These are phyloP conservation scores for Galagoides demidoff DNA, from an alignment of 2,797 vertebrate species.

Conservation along the genomic window DNA sequence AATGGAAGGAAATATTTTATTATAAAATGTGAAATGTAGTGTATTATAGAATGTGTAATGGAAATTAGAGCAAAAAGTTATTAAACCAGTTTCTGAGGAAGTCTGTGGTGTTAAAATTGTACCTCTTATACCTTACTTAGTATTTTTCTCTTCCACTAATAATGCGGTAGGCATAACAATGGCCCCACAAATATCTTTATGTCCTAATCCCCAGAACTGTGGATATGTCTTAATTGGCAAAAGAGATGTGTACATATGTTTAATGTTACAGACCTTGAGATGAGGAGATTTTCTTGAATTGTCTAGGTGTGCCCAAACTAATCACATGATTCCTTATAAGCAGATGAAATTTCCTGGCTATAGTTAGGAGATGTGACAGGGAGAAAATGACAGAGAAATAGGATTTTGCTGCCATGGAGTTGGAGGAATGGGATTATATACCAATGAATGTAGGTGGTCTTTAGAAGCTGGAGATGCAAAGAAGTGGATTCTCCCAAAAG, in stretches of 20 bases:
- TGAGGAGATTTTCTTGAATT: neutral
- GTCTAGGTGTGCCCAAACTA: neutral
- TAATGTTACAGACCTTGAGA: neutral
- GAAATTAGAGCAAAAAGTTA: conserved; percentile 27
- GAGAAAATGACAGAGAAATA: neutral
- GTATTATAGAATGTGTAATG: conserved; percentile 17
- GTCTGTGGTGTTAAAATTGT: neutral
- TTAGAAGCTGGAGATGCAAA: neutral
- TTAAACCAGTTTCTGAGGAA: conserved; percentile 21
- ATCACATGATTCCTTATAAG: neutral
- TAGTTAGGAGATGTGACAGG: neutral
- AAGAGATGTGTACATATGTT: neutral
- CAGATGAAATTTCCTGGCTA: neutral
- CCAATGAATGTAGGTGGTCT: neutral
- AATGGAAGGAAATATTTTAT: conserved; percentile 33
- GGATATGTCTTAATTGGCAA: neutral
- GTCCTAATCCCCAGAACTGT: neutral
- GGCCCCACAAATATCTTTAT: neutral
- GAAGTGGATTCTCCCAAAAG: neutral
- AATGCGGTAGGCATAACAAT: neutral
- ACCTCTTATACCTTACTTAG: neutral
- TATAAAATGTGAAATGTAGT: neutral
- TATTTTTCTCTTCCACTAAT: conserved; percentile 17
- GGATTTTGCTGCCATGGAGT: neutral
- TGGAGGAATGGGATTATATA: neutral